phyloP scores from a whole-genome alignment of 1,140 invertebrate species.

The Pogonomyrmex barbatus region DNA sequence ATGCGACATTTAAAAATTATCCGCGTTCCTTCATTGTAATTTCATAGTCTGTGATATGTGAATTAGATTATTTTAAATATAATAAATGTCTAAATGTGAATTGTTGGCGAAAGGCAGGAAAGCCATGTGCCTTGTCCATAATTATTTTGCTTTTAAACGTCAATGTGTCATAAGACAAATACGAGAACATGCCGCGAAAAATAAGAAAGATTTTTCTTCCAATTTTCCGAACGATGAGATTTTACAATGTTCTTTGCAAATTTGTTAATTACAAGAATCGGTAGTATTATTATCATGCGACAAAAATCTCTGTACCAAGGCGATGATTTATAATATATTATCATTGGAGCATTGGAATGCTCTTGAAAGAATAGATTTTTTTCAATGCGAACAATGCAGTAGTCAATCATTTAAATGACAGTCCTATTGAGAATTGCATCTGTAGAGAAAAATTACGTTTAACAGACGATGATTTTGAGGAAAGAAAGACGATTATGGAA shows the following conservation, averaged over 20 bases:
- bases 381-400: conserved; percentile 50
- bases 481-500: conserved; percentile 75
- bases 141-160: conserved; percentile 81
- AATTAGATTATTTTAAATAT: conserved; percentile 84
- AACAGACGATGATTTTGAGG: conserved; percentile 77
- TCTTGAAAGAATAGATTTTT: conserved; percentile 80
- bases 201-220: conserved; percentile 77
- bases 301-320: conserved; percentile 84
- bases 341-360: conserved; percentile 76
- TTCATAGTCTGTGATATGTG: conserved; percentile 84
- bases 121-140: conserved; percentile 81
- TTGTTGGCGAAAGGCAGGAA: conserved; percentile 77
- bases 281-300: conserved; percentile 84
- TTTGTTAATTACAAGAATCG: conserved; percentile 72
- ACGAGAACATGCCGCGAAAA: conserved; percentile 77
- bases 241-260: conserved; percentile 83
- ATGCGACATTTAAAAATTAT: conserved; percentile 76
- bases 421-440: background rate
- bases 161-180: conserved; percentile 83
- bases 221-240: conserved; percentile 84
- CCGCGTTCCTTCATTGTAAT: conserved; percentile 80
- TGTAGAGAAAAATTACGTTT: conserved; percentile 70
- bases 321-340: conserved; percentile 80
- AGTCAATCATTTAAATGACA: conserved; percentile 38
- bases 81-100: conserved; percentile 70